A percentile compares a stretch with the other conserved stretches of the same genome.
Evolutionary conservation across 2,113 vertebrate genomes (phyloP).

Genomic region (Emydocephalus ijimae): DNA sequence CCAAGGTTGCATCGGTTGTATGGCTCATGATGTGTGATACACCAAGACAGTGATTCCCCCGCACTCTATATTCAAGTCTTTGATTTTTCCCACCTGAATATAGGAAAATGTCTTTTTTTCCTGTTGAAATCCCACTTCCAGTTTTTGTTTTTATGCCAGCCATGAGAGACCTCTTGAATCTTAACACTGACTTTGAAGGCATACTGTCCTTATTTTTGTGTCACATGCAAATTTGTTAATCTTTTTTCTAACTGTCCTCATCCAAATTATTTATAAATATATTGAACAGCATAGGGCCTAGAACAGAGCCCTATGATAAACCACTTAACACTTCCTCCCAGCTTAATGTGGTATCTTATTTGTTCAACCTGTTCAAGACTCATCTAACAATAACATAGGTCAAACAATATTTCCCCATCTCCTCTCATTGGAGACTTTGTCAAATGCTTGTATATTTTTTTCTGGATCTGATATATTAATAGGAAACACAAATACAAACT

Average conservation of each 20-base stretch:
- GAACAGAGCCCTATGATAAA: neutral
- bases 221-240: neutral
- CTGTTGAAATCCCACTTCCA: neutral
- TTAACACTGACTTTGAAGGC: neutral
- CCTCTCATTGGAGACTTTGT: neutral
- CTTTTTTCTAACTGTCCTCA: neutral
- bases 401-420: neutral
- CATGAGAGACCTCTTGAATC: neutral
- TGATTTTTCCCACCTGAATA: neutral
- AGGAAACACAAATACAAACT: neutral
- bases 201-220: neutral
- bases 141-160: neutral
- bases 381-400: neutral
- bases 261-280: neutral
- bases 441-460: neutral
- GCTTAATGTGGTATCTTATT: neutral
- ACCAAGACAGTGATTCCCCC: neutral
- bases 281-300: neutral
- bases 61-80: no score
- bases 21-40: neutral
- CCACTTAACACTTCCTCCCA: neutral
- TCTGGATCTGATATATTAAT: neutral
- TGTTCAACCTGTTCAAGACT: neutral
- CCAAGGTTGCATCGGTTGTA: neutral
- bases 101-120: neutral